Evolutionary conservation across 2,888 invertebrate genomes (phyloP), one percentile per base, ranked within the genome.

Genomic region (Noctua fimbriata): DNA sequence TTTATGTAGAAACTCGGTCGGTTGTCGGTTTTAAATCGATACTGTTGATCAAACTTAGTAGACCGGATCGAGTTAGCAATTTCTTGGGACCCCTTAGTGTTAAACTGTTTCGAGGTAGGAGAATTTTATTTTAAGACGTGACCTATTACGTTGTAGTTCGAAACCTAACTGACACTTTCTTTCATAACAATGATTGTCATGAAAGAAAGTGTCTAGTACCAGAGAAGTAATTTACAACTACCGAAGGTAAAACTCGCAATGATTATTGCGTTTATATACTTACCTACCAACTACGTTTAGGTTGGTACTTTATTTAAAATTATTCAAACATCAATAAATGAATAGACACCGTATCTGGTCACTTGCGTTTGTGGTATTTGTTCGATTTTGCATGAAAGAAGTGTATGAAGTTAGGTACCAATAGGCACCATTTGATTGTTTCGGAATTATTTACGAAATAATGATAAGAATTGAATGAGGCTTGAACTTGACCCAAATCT

Each of bases 1-100:
- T 71, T 79, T 74, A 69, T 72, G 49, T 75, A 63, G 36, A 52
- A 67, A 77, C 49, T 69, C 10, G 10, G 10, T 10, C 44, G 44
- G 44, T 44, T 10, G 44, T 44, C 36, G 18, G 67, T n/a, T 75
- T 78, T 47, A 84, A 73, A 71, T 78, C 65, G 82, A 85, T 78
- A 77, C 71, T 65, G 73, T 82, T 82, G 67, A 75, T 79, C n/a
- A 73, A 76, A 81, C 75, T 76, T 81, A 41, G 32, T 36, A 41
- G 14, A 73, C 44, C 21, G 67, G 69, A 76, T 72, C 65, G 14
- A 12, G 24, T 72, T 71, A 41, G 73, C 21, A 12, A 12, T 36
- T 32, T 74, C 44, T 78, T 73, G 70, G 72, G 86, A 73, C 63
- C 36, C 41, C 55, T 69, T 66, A 60, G 60, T 66, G 52, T 60